Percentiles rank a stretch among this genome's conserved stretches.
phyloP scores from a whole-genome alignment of 1,140 invertebrate species.

The Drosophila micromelanica region DNA sequence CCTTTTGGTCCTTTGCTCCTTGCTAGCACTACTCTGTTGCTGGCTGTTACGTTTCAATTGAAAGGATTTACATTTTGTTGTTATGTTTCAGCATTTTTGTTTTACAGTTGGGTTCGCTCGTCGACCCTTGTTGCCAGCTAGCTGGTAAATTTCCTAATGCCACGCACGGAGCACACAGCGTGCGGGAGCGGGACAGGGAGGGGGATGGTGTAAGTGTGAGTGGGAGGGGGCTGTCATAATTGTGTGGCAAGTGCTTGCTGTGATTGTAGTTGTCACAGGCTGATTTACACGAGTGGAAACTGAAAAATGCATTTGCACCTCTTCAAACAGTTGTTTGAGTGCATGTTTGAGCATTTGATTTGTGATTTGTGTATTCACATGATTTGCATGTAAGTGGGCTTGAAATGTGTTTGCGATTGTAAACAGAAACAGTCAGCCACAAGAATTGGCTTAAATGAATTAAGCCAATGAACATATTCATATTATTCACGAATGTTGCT shows the following conservation, averaged over 20 bases:
- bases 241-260: conserved; percentile 48
- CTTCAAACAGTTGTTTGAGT: neutral
- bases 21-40: conserved; percentile 29
- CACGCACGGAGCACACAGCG: conserved; percentile 7
- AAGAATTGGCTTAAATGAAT: neutral
- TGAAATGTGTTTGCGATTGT: too few species aligned
- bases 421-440: neutral
- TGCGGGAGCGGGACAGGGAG: conserved; percentile 7
- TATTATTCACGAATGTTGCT: neutral
- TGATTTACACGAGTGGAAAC: conserved; percentile 2
- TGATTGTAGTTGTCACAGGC: conserved; percentile 21
- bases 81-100: conserved; percentile 77
- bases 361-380: neutral
- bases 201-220: conserved; percentile 2
- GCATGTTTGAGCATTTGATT: neutral
- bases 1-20: too few species aligned
- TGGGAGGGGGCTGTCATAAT: conserved; percentile 51
- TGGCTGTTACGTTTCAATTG: conserved; percentile 76
- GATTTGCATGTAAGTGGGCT: too few species aligned
- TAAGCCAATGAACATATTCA: neutral
- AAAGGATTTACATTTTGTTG: conserved; percentile 81
- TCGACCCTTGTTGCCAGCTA: neutral
- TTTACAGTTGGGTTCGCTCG: conserved; percentile 65
- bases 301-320: neutral
- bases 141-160: conserved; percentile 30